Conservation (phyloP, 2,797 vertebrate species). For the Cyprinodon diabolis region DNA sequence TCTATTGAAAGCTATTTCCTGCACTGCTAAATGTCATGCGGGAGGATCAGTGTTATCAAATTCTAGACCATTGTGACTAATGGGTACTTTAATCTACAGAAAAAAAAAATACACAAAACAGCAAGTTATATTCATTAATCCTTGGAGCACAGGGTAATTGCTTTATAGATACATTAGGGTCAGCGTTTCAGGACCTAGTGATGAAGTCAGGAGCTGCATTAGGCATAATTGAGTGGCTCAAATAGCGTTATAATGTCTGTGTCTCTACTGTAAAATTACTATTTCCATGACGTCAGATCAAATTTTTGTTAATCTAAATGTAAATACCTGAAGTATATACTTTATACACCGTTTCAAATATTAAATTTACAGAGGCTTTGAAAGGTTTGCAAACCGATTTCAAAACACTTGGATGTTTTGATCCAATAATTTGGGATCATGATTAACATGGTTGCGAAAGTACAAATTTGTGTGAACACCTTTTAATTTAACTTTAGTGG, state of each 20-base stretch:
- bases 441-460: background rate
- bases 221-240: slow-evolving; percentile 63
- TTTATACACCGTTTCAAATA: slow-evolving; percentile 17
- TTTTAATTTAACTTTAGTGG: no score
- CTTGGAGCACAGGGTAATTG: slow-evolving; percentile 63
- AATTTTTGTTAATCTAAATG: slow-evolving; percentile 49
- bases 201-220: slow-evolving; percentile 62
- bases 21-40: slow-evolving; percentile 31
- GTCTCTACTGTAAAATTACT: slow-evolving; percentile 55
- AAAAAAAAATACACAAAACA: slow-evolving; percentile 50
- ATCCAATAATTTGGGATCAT: background rate
- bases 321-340: slow-evolving; percentile 29
- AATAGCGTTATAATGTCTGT: slow-evolving; percentile 55
- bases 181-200: slow-evolving; percentile 60
- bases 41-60: slow-evolving; percentile 61
- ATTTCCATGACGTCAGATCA: slow-evolving; percentile 56
- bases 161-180: slow-evolving; percentile 73
- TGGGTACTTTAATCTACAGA: slow-evolving; percentile 62
- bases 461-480: background rate
- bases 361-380: background rate
- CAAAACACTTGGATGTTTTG: background rate
- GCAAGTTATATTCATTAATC: slow-evolving; percentile 69
- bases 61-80: slow-evolving; percentile 65
- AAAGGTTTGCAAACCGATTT: background rate
- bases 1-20: slow-evolving; percentile 47